Percentiles rank a stretch among this genome's conserved stretches.
These are phyloP conservation scores for Rotaria macrura DNA, from an alignment of 2,888 invertebrate species.

Conservation along the genomic window DNA sequence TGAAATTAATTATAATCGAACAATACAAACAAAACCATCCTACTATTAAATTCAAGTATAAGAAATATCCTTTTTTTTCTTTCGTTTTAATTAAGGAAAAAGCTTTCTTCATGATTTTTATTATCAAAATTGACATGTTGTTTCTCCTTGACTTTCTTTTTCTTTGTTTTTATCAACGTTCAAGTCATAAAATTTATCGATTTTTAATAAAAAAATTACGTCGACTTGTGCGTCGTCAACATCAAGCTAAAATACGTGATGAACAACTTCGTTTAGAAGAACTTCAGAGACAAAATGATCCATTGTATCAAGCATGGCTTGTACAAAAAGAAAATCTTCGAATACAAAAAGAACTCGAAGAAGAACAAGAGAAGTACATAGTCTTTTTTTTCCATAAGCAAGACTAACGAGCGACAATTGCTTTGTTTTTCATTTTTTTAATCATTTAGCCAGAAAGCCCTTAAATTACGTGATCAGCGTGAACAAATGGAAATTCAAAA, in stretches of 20 bases:
- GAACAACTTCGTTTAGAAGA: not conserved
- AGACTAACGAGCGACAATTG: too few species aligned
- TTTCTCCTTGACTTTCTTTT: slow-evolving; percentile 9
- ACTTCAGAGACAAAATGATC: slow-evolving; percentile 15
- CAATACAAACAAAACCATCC: not conserved
- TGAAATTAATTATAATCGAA: not conserved
- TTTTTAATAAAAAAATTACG: slow-evolving; percentile 23
- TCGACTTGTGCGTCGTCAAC: slow-evolving; percentile 12
- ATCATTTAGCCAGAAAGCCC: not conserved
- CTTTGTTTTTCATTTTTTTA: too few species aligned
- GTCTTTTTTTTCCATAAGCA: not conserved
- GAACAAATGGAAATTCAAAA: not conserved
- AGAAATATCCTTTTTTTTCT: not conserved
- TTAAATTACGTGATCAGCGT: not conserved
- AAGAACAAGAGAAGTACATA: slow-evolving; percentile 26
- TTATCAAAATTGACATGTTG: not conserved
- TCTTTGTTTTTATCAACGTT: not conserved
- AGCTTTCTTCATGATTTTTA: too few species aligned
- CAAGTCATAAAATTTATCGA: slow-evolving; percentile 28
- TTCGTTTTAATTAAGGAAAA: too few species aligned
- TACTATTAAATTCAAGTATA: slow-evolving; percentile 3
- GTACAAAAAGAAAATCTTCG: slow-evolving; percentile 20
- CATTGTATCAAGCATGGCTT: slow-evolving; percentile 25
- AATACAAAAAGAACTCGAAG: slow-evolving; percentile 21
- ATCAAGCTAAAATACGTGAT: not conserved